Evolutionary conservation across 1,140 invertebrate genomes (phyloP).

Genomic region (Zaprionus africanus): DNA sequence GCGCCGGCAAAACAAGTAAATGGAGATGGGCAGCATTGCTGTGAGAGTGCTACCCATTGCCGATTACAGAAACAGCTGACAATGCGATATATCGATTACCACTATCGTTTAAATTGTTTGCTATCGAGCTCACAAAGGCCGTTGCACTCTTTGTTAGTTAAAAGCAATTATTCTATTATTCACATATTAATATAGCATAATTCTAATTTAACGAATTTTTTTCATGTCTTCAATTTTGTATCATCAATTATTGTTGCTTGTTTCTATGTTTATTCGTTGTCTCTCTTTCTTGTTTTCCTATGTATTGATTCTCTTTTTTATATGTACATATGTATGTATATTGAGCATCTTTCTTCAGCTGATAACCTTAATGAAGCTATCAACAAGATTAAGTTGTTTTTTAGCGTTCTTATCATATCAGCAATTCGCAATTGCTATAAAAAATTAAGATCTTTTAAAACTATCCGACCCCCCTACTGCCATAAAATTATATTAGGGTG

Average conservation of each 20-base stretch:
- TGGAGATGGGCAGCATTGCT: background rate
- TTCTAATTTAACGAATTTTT: too few relatives aligned
- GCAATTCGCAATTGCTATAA: background rate
- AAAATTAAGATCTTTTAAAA: background rate
- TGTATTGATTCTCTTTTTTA: background rate
- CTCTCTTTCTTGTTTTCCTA: background rate
- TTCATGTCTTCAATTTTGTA: too few relatives aligned
- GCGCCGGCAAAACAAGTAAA: slow-evolving; percentile 38
- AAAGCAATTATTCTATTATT: background rate
- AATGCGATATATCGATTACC: background rate
- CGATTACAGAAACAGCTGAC: background rate
- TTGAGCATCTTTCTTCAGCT: background rate
- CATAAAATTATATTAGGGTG: background rate
- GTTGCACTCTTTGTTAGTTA: background rate
- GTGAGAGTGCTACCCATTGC: background rate
- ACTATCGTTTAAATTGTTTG: background rate
- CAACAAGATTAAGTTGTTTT: background rate
- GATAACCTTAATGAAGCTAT: background rate
- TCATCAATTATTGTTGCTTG: too few relatives aligned
- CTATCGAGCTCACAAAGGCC: background rate
- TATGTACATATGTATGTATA: too few relatives aligned
- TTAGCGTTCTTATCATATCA: background rate
- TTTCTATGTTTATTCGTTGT: too few relatives aligned
- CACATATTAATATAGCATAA: too few relatives aligned
- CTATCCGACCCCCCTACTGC: background rate